phyloP scores from a whole-genome alignment of 2,888 invertebrate species.

The Perithous albicinctus region DNA sequence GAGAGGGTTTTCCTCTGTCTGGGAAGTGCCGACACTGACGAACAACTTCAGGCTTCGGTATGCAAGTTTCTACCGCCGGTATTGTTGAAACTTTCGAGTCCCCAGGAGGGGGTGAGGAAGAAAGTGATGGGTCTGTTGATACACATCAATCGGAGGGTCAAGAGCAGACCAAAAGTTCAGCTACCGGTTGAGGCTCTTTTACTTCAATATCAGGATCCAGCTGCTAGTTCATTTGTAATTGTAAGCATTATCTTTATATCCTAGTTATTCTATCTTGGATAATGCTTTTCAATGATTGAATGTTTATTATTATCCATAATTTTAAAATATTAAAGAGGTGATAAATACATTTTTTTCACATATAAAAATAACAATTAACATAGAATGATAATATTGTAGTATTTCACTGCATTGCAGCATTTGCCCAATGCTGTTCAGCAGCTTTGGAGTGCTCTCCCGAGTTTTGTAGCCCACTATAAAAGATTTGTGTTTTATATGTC shows the following conservation, averaged over 20 bases:
- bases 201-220: constrained; percentile 91
- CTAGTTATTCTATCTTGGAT: neutral
- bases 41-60: constrained; percentile 93
- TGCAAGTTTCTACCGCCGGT: constrained; percentile 94
- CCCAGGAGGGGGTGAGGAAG: constrained; percentile 92
- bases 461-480: too few relatives aligned
- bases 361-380: too few relatives aligned
- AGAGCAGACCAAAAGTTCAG: constrained; percentile 93
- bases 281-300: constrained; percentile 27
- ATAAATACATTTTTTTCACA: too few relatives aligned
- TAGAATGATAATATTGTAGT: too few relatives aligned
- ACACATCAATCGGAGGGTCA: constrained; percentile 95
- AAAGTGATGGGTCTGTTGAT: constrained; percentile 97
- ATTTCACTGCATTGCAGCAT: too few relatives aligned
- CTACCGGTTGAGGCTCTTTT: constrained; percentile 94
- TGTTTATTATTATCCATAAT: too few relatives aligned
- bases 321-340: too few relatives aligned
- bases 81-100: constrained; percentile 94
- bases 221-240: constrained; percentile 91
- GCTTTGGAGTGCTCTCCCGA: too few relatives aligned
- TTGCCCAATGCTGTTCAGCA: too few relatives aligned
- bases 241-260: constrained; percentile 85
- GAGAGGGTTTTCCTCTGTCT: constrained; percentile 95
- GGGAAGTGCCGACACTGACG: constrained; percentile 95
- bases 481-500: too few relatives aligned